A percentile compares a stretch with the other conserved stretches of the same genome.
Evolutionary conservation across 2,797 vertebrate genomes (phyloP).

Genomic region (Poecilia picta): DNA sequence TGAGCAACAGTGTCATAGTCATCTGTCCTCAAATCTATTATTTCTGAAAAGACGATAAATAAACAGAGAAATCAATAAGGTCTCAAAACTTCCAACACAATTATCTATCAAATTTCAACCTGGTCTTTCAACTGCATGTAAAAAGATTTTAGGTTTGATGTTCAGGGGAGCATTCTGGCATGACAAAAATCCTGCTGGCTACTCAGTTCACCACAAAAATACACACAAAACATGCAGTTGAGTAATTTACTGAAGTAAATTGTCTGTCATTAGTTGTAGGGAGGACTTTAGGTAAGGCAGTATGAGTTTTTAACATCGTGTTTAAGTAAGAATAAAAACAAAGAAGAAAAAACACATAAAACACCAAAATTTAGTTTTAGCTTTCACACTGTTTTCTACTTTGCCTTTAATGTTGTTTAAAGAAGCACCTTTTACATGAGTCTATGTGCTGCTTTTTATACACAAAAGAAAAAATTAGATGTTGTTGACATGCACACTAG

Average conservation of each 20-base stretch:
- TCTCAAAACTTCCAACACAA: not conserved
- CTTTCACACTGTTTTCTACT: too few species aligned
- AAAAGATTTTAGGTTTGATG: not conserved
- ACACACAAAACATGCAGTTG: too few species aligned
- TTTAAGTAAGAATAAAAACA: too few species aligned
- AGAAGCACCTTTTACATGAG: too few species aligned
- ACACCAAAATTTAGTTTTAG: too few species aligned
- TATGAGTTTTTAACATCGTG: too few species aligned
- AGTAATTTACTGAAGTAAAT: not conserved
- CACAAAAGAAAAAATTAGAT: not conserved
- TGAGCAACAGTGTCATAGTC: conserved; percentile 84
- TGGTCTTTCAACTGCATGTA: not conserved
- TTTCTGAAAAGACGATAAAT: conserved; percentile 72
- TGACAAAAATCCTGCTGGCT: not conserved
- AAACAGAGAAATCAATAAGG: not conserved
- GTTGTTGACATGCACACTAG: not conserved
- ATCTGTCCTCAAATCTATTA: conserved; percentile 88
- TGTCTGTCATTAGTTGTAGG: too few species aligned
- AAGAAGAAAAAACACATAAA: too few species aligned
- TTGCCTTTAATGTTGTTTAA: too few species aligned
- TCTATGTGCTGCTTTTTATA: too few species aligned
- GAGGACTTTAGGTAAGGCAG: too few species aligned
- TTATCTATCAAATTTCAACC: not conserved
- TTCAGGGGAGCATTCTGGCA: not conserved
- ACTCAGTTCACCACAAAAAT: not conserved